Conservation (phyloP, 2,888 invertebrate species). For the Erebia ligea region DNA sequence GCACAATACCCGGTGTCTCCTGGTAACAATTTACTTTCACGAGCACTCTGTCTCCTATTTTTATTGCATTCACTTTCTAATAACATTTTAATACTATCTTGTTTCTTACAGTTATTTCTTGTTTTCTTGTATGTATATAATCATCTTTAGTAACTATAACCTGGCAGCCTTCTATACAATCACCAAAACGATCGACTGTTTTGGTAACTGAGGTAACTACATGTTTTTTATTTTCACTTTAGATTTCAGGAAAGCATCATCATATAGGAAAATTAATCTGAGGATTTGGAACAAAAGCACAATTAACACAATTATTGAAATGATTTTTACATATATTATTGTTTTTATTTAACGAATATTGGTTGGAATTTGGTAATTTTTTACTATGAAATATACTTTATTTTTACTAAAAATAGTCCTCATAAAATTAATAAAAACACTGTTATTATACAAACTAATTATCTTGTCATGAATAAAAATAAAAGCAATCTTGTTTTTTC, state of each 20-base stretch:
- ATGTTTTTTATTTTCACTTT: slow-evolving; percentile 18
- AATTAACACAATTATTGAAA: no score
- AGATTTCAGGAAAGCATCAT: background rate
- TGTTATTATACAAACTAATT: no score
- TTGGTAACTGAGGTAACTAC: slow-evolving; percentile 31
- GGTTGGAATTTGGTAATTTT: no score
- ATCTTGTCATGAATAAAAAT: no score
- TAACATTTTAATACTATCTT: slow-evolving; percentile 64
- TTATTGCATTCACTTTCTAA: slow-evolving; percentile 66
- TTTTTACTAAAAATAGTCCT: no score
- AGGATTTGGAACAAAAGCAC: no score
- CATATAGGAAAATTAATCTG: no score
- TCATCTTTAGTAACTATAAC: slow-evolving; percentile 47
- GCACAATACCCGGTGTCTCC: slow-evolving; percentile 65
- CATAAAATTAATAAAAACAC: no score
- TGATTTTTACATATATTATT: no score
- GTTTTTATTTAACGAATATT: no score
- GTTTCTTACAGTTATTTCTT: slow-evolving; percentile 56
- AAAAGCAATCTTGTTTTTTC: no score
- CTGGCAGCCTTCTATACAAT: slow-evolving; percentile 47
- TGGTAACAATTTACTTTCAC: slow-evolving; percentile 61
- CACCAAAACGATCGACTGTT: slow-evolving; percentile 34
- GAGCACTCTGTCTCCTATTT: slow-evolving; percentile 58
- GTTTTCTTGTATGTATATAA: slow-evolving; percentile 49
- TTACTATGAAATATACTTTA: no score